Base-by-base conservation (phyloP, 2,888 invertebrate genomes). In the Ochropacha duplaris region DNA sequence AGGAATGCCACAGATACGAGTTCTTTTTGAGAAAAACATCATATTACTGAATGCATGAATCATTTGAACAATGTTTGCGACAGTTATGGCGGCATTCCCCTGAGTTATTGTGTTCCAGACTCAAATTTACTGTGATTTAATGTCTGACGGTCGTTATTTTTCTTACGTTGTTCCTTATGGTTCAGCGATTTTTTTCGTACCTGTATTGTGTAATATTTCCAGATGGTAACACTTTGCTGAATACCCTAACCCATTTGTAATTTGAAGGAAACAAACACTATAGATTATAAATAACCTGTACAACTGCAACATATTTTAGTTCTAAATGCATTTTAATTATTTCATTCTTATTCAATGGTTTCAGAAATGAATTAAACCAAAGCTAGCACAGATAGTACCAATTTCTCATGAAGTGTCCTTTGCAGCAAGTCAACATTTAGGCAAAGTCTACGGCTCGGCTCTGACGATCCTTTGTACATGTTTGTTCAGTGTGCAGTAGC, bases 81-180 rank as follows among this genome's bases (percentile, higher is more conserved):
- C 89, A 90, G 83, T 89, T 88, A 90, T 89, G 85, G 88, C 84
- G 73, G 81, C 81, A 79, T 83, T 83, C 82, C 79, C 76, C 75
- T 87, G 86, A 90, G 84, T 89, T 90, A 90, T 88, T 86, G 85
- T 86, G 83, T 83, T 83, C 81, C 84, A 84, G 82, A 80, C 86
- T 82, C 84, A 84, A 87, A 87, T 86, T 86, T 83, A 83, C 84
- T 83, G 83, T 86, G 89, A 89, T 89, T 90, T 89, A 88, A 84
- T 79, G 83, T 79, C 75, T 77, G 74, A 76, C 74, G 78, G 73
- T 78, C 82, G 81, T 82, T 83, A 82, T 83, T 82, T 82, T 84
- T 81, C 78, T 78, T 75, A 71, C 76, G 70, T 69, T 71, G 77
- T 77, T 74, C 74, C 76, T 78, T 72, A 70, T 66, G 69, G 71